Base-by-base conservation (phyloP, 2,888 invertebrate genomes). In the Euspilapteryx auroguttella region DNA sequence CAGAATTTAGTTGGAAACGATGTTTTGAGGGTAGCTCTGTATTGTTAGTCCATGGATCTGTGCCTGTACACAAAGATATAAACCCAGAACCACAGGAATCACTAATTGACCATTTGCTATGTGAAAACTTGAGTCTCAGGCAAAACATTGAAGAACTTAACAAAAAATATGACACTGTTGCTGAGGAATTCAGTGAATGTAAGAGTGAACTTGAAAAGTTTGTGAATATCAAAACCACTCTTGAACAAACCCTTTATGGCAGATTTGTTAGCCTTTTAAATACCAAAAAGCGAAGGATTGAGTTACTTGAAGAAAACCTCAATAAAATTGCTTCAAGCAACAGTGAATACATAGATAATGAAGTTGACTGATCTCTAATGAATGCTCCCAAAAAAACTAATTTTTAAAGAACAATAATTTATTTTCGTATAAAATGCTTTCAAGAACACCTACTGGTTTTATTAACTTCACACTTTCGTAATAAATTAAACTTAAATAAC, bases 241-340 rank as follows among this genome's bases (percentile, higher is more conserved):
- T 61, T 28, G 71, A 71, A 37, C 36, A 42, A 2, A 45, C 37
- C 7, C 40, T 71, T 2, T 71, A 66, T 49, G 55, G 55, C 7
- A 64, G 61, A 32, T 71, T 73, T 55, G 38, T 57, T 1, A 48
- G 57, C 27, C 32, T 73, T 17, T 39, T 73, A 13, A 71, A 71
- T 42, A 39, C 51, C 8, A 73, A 73, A 34, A 73, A 73, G 36
- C 48, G 38, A 32, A 51, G 64, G 35, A 68, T 73, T 29, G 35
- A 49, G 24, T 23, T 55, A 6, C 42, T 75, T 13, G 62, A 73
- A 45, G 49, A 55, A 12, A 44, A 44, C 24, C 30, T 68, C 25
- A 38, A 43, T 9, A 49, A 45, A n/a, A 36, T 41, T 20, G 32
- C 17, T 17, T 6, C 5, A 17, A 8, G 17, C 8, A 34, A 3